A percentile compares a stretch with the other conserved stretches of the same genome.
phyloP scores from a whole-genome alignment of 1,140 invertebrate genomes.

The Calephelis nemesis region DNA sequence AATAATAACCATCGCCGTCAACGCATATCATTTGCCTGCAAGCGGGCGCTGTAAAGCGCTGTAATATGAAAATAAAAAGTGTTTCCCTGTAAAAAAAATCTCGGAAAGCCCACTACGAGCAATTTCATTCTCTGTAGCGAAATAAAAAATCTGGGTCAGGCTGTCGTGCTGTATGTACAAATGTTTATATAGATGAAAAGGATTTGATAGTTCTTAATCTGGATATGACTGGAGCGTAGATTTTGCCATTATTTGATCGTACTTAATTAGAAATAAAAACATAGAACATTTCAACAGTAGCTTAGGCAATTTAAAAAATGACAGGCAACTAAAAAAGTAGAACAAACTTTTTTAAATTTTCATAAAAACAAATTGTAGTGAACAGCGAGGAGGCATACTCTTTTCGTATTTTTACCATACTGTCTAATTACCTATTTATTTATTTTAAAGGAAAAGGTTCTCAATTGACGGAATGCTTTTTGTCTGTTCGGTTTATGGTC shows the following conservation, averaged over 20 bases:
- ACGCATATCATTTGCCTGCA: constrained; percentile 38
- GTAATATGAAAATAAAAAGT: constrained; percentile 63
- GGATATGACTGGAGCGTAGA: constrained; percentile 9
- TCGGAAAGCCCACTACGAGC: constrained; percentile 54
- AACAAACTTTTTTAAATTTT: no score
- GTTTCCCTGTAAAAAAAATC: constrained; percentile 49
- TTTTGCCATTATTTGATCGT: not conserved
- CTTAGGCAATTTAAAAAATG: no score
- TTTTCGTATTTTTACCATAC: no score
- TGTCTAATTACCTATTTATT: no score
- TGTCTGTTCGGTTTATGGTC: no score
- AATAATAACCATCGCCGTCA: constrained; percentile 35
- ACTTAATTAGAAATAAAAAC: no score
- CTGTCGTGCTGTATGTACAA: constrained; percentile 46
- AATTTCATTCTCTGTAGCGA: constrained; percentile 71
- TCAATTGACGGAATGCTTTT: no score
- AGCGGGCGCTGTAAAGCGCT: constrained; percentile 30
- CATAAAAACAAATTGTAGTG: no score
- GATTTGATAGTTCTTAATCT: constrained; percentile 22
- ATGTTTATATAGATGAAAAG: constrained; percentile 39
- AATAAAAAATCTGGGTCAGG: constrained; percentile 75
- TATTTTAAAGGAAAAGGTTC: no score
- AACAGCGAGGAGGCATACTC: no score
- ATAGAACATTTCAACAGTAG: no score
- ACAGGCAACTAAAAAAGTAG: no score